Evolutionary conservation across 64 coral and sea anemone species (phyloP).

Genomic region (Exaiptasia diaphana): DNA sequence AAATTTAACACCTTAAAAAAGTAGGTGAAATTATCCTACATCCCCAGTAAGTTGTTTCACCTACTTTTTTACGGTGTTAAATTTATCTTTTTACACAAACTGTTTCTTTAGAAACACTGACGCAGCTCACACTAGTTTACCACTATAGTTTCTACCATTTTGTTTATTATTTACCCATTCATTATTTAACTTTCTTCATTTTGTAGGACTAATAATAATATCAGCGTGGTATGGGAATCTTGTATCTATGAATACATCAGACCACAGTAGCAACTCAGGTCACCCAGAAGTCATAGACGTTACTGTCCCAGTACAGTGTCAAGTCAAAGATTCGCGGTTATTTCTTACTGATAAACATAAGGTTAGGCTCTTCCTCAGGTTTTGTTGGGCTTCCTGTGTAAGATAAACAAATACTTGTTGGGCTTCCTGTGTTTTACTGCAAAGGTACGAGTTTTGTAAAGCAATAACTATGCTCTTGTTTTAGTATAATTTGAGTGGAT

Average conservation of each 20-base stretch:
- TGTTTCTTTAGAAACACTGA: too few species aligned
- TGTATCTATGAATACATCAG: conserved; percentile 47
- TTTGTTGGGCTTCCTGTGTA: not conserved
- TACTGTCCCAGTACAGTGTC: conserved; percentile 87
- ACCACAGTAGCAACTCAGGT: not conserved
- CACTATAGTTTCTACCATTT: too few species aligned
- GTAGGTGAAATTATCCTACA: too few species aligned
- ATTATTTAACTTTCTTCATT: too few species aligned
- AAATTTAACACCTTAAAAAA: too few species aligned
- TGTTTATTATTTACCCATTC: too few species aligned
- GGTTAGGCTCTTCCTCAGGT: not conserved
- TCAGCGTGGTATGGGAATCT: conserved; percentile 89
- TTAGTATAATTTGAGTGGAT: conserved; percentile 81
- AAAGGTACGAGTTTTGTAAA: too few species aligned
- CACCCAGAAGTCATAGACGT: conserved; percentile 80
- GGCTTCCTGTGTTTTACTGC: too few species aligned
- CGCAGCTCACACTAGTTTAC: too few species aligned
- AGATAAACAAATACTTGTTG: not conserved
- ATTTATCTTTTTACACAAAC: too few species aligned
- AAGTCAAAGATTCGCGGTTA: conserved; percentile 86
- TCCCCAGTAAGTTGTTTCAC: too few species aligned
- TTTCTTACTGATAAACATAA: conserved; percentile 81
- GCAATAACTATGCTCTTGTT: not conserved
- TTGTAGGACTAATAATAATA: conserved; percentile 73
- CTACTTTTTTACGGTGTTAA: too few species aligned